Evolutionary conservation across 2,888 invertebrate genomes (phyloP).

Genomic region (Agrochola circellaris): DNA sequence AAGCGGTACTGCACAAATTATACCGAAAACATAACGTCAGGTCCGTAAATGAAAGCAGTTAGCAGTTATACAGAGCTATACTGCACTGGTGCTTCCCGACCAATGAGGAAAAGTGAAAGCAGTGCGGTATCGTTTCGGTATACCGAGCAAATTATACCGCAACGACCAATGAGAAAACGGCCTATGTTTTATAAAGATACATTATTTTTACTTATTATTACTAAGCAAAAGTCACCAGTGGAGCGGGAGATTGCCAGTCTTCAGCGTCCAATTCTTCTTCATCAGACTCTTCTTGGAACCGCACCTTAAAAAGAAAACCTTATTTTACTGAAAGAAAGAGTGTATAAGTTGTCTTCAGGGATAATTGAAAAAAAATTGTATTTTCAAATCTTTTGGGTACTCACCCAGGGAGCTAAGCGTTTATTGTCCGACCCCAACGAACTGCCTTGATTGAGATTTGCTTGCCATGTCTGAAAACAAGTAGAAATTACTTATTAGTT

Average conservation of each 20-base stretch:
- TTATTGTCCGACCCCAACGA: slow-evolving; percentile 77
- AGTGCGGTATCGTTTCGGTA: no score
- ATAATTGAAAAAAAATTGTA: not conserved
- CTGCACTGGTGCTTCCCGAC: no score
- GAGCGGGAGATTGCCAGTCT: slow-evolving; percentile 82
- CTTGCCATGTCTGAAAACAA: slow-evolving; percentile 82
- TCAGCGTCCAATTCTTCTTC: slow-evolving; percentile 83
- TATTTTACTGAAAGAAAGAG: no score
- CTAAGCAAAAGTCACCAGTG: slow-evolving; percentile 84
- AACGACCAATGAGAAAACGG: no score
- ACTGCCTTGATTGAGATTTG: slow-evolving; percentile 79
- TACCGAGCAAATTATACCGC: no score
- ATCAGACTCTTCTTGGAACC: slow-evolving; percentile 85
- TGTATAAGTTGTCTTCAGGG: no score
- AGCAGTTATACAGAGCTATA: no score
- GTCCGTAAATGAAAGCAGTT: no score
- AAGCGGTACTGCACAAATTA: no score
- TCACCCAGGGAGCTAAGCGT: slow-evolving; percentile 84
- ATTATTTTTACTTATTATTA: not conserved
- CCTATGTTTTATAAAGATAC: not conserved
- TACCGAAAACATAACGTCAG: no score
- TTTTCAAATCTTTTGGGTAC: not conserved
- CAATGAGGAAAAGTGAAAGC: no score
- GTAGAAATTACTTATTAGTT: not conserved
- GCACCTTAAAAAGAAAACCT: slow-evolving; percentile 75